Base-by-base conservation (phyloP, 1,140 invertebrate genomes). In the Zophobas atratus region DNA sequence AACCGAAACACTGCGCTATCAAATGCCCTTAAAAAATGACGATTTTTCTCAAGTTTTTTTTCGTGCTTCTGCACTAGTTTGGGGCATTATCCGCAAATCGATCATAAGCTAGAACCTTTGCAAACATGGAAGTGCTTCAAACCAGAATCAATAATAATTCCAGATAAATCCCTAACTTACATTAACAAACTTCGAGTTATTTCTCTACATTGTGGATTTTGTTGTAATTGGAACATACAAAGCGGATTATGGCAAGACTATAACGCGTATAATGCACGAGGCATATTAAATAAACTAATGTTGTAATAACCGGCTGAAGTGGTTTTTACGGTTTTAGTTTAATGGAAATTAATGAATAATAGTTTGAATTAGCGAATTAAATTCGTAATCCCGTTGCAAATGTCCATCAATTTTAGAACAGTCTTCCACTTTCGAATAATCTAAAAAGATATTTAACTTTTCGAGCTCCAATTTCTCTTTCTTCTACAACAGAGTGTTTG, bases 1-100 rank as follows among this genome's bases (percentile, higher is more conserved):
- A 51, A 51, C 20, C n/a, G 49, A 20, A 46, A 46, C 43, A 46
- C 8, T 46, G 43, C 43, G 5, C 6, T 5, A 20, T 32, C 41
- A 60, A 60, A 60, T 60, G n/a, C 8, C 60, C 4, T 51, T 34
- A 46, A 43, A 34, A 56, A 34, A 34, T 56, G 33, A 34, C 55
- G 35, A 56, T 56, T 60, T 20, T 38, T 20, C 33, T 67, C 6
- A 57, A 48, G 39, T 38, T 67, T 67, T 67, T 67, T 67, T 67
- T 43, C 60, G 60, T 67, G 60, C 39, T 43, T 33, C 6, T 43
- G 43, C 39, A 67, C 60, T 46, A 67, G 38, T 67, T 67, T 33
- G n/a, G 60, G n/a, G 60, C 1, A 67, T 67, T 67, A 67, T 41
- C 39, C 60, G 4, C 20, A 67, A 67, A 67, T 41, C 6, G 57